Conservation (phyloP, 2,888 invertebrate species). For the Vandiemenella viatica region DNA sequence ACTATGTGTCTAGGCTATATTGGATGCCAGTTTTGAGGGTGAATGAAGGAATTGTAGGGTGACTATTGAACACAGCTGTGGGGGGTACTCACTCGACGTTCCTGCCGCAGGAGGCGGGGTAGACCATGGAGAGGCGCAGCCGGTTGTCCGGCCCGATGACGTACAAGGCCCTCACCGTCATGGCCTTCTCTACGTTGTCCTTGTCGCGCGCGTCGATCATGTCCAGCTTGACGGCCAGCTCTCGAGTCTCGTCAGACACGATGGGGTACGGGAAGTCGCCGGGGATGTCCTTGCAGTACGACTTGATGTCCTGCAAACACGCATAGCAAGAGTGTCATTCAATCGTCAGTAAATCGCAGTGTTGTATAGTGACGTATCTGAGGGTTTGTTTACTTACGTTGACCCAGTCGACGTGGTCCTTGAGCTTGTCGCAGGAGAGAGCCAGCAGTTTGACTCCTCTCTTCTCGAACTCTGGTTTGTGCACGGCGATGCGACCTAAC, state of each 20-base stretch:
- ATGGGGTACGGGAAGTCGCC: constrained; percentile 68
- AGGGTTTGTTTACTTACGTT: too few species aligned
- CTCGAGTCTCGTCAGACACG: constrained; percentile 60
- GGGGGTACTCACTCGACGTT: constrained; percentile 65
- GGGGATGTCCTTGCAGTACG: constrained; percentile 50
- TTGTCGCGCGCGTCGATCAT: constrained; percentile 66
- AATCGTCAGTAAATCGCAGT: too few species aligned
- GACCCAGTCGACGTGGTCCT: constrained; percentile 26
- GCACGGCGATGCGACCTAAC: constrained; percentile 56
- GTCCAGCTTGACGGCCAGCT: constrained; percentile 53
- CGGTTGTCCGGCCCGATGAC: constrained; percentile 67
- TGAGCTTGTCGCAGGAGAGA: constrained; percentile 60
- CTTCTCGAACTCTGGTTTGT: constrained; percentile 50
- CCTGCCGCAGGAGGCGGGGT: constrained; percentile 72
- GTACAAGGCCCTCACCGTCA: constrained; percentile 62
- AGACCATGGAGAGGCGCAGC: constrained; percentile 63
- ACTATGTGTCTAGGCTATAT: too few species aligned
- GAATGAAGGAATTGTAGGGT: too few species aligned
- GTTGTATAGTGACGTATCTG: too few species aligned
- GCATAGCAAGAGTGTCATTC: too few species aligned
- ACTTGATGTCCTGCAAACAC: constrained; percentile 42
- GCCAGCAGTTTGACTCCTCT: constrained; percentile 61
- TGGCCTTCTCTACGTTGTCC: constrained; percentile 45
- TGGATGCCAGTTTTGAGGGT: too few species aligned
- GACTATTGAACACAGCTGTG: too few species aligned